A percentile compares a stretch with the other conserved stretches of the same genome.
Evolutionary conservation across 30 jellyfish, hydroid and myxozoan species (phyloP).

Genomic region (Mastigias papua): DNA sequence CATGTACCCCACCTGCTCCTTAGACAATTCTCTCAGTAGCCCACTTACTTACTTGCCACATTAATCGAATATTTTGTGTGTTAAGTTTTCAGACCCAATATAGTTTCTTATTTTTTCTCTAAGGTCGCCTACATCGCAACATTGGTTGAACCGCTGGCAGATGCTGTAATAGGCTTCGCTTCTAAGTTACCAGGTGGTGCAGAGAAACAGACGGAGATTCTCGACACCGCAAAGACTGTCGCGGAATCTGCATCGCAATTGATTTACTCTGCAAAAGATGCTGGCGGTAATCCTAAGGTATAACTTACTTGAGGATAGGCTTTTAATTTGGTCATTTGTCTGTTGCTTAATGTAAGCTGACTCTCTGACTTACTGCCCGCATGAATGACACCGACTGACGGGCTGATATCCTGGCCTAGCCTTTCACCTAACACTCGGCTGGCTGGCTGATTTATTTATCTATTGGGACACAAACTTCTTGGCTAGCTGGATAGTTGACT

Average conservation of each 20-base stretch:
- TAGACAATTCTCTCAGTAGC: too few species aligned
- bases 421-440: too few species aligned
- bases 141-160: constrained; percentile 87
- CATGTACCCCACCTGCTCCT: too few species aligned
- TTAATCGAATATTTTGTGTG: too few species aligned
- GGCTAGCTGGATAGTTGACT: not conserved
- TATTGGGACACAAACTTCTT: not conserved
- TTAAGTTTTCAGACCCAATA: not conserved
- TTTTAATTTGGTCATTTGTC: too few species aligned
- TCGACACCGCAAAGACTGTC: constrained; percentile 91
- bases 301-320: not conserved
- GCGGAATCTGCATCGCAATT: constrained; percentile 96
- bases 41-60: too few species aligned
- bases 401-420: too few species aligned
- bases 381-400: too few species aligned
- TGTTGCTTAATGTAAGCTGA: too few species aligned
- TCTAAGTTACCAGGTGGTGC: constrained; percentile 90
- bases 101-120: not conserved
- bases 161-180: constrained; percentile 93
- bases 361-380: too few species aligned
- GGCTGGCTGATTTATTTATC: not conserved
- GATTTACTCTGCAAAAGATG: constrained; percentile 90
- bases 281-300: constrained; percentile 98
- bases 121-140: constrained; percentile 90
- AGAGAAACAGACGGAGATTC: constrained; percentile 88